phyloP scores from a whole-genome alignment of 64 coral and sea anemone genomes.

The Pachyseris speciosa region DNA sequence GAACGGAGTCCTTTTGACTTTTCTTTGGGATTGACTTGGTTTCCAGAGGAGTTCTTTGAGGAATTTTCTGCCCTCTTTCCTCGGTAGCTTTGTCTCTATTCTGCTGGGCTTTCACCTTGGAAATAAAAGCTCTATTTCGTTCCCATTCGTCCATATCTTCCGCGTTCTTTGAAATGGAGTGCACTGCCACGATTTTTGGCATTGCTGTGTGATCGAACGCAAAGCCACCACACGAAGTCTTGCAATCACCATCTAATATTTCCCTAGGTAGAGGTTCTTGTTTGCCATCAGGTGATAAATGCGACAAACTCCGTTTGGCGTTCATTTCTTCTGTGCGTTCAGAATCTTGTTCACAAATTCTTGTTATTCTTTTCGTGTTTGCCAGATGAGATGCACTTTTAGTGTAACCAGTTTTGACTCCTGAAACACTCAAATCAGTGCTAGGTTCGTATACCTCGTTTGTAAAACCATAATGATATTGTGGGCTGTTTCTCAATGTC shows the following conservation, averaged over 20 bases:
- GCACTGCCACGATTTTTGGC: slow-evolving; percentile 47
- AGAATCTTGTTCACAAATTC: background rate
- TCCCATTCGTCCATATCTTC: slow-evolving; percentile 25
- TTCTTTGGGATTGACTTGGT: background rate
- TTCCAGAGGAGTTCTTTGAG: background rate
- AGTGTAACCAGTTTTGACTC: background rate
- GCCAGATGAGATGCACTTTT: background rate
- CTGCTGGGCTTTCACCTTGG: background rate
- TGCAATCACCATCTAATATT: slow-evolving; percentile 1
- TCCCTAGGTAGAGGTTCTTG: slow-evolving; percentile 3
- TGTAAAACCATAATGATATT: background rate
- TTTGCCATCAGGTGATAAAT: background rate
- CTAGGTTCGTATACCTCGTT: background rate
- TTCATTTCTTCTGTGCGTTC: background rate
- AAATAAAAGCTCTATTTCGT: slow-evolving; percentile 47
- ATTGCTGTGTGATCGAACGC: slow-evolving; percentile 37
- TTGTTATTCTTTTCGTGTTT: background rate
- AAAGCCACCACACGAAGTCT: slow-evolving; percentile 1
- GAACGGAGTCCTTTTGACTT: background rate
- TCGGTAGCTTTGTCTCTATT: background rate
- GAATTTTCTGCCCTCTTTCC: background rate
- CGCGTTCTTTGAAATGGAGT: slow-evolving; percentile 3
- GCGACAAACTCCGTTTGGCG: background rate
- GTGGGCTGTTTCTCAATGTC: background rate
- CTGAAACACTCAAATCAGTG: background rate